Evolutionary conservation across 2,888 invertebrate species (phyloP).

Genomic region (Lasioglossum pauxillum): DNA sequence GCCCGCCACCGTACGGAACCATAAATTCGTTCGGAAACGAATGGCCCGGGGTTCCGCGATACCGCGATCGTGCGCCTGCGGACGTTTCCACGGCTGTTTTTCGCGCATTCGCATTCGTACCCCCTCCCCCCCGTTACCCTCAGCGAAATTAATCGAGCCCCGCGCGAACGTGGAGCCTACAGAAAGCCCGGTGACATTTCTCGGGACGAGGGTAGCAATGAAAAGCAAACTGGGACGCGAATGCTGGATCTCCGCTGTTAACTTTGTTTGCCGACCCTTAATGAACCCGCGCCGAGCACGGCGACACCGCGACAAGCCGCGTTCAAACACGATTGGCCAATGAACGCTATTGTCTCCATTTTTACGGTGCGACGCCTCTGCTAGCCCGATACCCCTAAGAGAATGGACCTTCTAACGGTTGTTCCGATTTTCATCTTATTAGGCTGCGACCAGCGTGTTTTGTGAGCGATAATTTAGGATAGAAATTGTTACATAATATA

Average conservation of each 20-base stretch:
- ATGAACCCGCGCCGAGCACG: neutral
- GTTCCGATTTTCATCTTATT: neutral
- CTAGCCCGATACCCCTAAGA: neutral
- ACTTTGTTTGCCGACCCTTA: slow-evolving; percentile 5
- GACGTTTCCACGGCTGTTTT: slow-evolving; percentile 59
- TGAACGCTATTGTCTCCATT: slow-evolving; percentile 17
- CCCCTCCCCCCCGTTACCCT: neutral
- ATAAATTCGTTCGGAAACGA: slow-evolving; percentile 70
- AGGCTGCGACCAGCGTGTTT: neutral
- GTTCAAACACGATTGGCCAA: slow-evolving; percentile 14
- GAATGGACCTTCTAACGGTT: neutral
- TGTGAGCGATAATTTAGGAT: neutral
- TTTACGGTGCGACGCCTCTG: neutral
- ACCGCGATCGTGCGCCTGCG: slow-evolving; percentile 33
- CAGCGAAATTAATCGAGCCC: slow-evolving; percentile 64
- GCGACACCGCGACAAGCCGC: neutral
- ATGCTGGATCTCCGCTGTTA: slow-evolving; percentile 8
- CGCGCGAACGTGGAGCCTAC: slow-evolving; percentile 16
- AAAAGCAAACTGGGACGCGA: slow-evolving; percentile 9
- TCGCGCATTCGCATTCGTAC: slow-evolving; percentile 34
- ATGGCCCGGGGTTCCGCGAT: slow-evolving; percentile 57
- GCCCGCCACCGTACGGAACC: slow-evolving; percentile 65
- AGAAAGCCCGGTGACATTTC: slow-evolving; percentile 17
- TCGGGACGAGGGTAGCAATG: slow-evolving; percentile 1
- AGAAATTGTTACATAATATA: neutral